Evolutionary conservation across 1,140 invertebrate species (phyloP).

Genomic region (Penaeus vannamei): DNA sequence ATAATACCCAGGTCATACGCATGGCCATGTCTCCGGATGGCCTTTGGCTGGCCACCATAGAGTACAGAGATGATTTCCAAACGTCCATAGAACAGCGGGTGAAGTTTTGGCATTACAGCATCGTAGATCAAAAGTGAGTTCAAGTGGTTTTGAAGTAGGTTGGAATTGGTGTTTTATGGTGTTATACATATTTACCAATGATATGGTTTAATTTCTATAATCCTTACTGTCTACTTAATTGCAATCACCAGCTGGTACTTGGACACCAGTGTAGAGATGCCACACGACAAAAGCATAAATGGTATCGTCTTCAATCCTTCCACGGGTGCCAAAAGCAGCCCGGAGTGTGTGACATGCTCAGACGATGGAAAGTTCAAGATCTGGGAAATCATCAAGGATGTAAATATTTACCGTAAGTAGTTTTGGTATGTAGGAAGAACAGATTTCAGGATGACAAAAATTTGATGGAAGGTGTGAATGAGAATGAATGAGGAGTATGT

Average conservation of each 20-base stretch:
- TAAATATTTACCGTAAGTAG: slow-evolving; percentile 74
- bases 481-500: too few relatives aligned
- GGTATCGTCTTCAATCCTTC: slow-evolving; percentile 78
- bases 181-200: too few relatives aligned
- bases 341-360: slow-evolving; percentile 78
- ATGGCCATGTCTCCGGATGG: slow-evolving; percentile 80
- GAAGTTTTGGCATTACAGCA: slow-evolving; percentile 85
- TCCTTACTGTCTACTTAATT: too few relatives aligned
- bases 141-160: neutral
- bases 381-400: slow-evolving; percentile 77
- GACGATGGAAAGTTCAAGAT: slow-evolving; percentile 82
- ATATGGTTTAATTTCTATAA: too few relatives aligned
- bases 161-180: too few relatives aligned
- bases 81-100: slow-evolving; percentile 79
- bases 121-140: slow-evolving; percentile 78
- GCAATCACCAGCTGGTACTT: slow-evolving; percentile 76
- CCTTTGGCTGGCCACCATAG: slow-evolving; percentile 85
- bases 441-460: too few relatives aligned
- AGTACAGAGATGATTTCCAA: slow-evolving; percentile 77
- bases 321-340: slow-evolving; percentile 70
- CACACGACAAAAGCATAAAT: slow-evolving; percentile 79
- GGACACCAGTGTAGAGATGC: slow-evolving; percentile 82
- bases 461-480: too few relatives aligned
- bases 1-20: slow-evolving; percentile 81
- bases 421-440: neutral